Conservation (phyloP, 2,797 vertebrate species). For the Peromyscus melanophrys region DNA sequence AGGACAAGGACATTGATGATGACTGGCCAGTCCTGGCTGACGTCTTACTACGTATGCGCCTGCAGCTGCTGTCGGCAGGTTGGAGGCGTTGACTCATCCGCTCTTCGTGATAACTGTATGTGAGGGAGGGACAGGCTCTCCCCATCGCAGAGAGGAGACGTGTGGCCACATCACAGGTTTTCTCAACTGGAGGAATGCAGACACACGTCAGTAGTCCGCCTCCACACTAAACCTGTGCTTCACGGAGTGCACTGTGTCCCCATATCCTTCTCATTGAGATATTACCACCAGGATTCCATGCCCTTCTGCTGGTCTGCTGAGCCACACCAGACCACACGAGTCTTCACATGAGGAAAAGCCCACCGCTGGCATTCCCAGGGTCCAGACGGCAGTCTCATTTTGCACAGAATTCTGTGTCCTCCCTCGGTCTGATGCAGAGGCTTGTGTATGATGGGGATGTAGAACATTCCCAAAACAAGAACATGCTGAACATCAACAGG, state of each 20-base stretch:
- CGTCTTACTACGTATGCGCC: background rate
- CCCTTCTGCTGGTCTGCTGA: background rate
- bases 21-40: background rate
- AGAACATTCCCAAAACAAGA: background rate
- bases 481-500: accelerated
- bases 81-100: background rate
- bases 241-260: background rate
- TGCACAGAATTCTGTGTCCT: background rate
- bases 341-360: background rate
- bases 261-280: accelerated
- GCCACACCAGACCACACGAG: background rate
- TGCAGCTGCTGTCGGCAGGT: background rate
- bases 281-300: background rate
- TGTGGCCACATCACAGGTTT: background rate
- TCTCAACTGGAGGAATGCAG: background rate
- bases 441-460: background rate
- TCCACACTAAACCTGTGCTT: too few species aligned
- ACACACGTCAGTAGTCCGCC: background rate
- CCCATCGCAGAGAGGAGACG: background rate
- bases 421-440: background rate
- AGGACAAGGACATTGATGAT: background rate
- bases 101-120: background rate
- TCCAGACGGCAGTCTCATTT: background rate
- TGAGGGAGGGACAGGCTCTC: background rate
- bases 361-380: background rate